Percentiles rank a stretch among this genome's conserved stretches.
Conservation (phyloP, 92 coral and sea anemone species). For the Epizoanthus ramosus region DNA sequence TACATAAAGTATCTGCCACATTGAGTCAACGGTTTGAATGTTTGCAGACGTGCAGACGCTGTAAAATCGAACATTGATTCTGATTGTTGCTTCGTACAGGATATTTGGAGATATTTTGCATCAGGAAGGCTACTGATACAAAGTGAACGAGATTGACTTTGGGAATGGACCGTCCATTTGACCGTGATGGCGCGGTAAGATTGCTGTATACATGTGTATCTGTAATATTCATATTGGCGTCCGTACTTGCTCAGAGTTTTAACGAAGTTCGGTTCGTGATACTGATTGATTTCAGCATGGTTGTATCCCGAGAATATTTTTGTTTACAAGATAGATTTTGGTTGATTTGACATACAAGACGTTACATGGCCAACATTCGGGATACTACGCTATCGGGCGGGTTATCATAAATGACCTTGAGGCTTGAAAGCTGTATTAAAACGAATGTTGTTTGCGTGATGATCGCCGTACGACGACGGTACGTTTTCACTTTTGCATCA, state of each 20-base stretch:
- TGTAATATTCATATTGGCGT: no score
- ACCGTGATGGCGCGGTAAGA: conserved; percentile 78
- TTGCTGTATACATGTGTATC: neutral
- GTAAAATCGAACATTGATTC: neutral
- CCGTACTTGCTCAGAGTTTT: no score
- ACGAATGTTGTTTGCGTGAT: no score
- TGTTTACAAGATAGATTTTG: no score
- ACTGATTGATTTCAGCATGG: neutral
- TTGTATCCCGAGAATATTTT: neutral
- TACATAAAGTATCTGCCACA: conserved; percentile 19
- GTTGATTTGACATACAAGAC: no score
- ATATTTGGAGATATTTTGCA: neutral
- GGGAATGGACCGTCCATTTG: conserved; percentile 46
- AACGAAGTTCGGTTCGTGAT: neutral
- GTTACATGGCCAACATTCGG: no score
- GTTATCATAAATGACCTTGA: no score
- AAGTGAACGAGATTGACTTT: neutral
- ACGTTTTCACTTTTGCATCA: no score
- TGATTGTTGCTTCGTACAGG: neutral
- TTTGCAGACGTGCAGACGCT: conserved; percentile 38
- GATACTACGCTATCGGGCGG: no score
- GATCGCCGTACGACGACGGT: no score
- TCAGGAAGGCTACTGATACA: neutral
- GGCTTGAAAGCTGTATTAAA: no score
- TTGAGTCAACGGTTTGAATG: conserved; percentile 31